Conservation (phyloP, 2,113 vertebrate genomes). For the Tetrao urogallus region DNA sequence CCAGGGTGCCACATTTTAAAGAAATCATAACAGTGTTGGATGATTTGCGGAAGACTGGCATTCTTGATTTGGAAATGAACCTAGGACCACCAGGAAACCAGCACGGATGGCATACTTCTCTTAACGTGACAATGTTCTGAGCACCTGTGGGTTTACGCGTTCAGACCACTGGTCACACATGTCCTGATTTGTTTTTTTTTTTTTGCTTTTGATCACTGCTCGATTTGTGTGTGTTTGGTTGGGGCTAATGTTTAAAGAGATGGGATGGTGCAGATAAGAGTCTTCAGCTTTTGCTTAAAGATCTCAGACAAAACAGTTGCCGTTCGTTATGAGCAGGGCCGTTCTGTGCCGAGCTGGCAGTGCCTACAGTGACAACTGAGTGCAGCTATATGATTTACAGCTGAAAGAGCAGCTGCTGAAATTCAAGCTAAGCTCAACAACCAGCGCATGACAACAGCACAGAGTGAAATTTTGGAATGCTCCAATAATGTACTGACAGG, state of each 20-base stretch:
- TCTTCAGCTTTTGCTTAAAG: not conserved
- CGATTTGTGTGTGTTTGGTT: not conserved
- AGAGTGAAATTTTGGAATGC: not conserved
- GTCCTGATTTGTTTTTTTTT: not conserved
- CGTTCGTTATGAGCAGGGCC: not conserved
- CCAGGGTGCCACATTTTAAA: not conserved
- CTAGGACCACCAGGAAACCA: not conserved
- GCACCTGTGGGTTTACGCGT: not conserved
- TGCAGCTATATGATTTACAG: slow-evolving; percentile 15
- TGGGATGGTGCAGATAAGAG: not conserved
- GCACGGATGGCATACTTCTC: not conserved
- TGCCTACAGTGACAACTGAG: not conserved
- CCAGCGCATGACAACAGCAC: not conserved
- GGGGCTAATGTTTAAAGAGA: not conserved
- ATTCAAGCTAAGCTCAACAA: not conserved
- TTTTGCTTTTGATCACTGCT: not conserved
- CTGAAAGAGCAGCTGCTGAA: slow-evolving; percentile 26
- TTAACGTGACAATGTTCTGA: not conserved
- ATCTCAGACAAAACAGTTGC: not conserved
- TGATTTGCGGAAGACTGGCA: not conserved
- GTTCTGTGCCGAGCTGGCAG: rapidly evolving
- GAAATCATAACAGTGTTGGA: not conserved
- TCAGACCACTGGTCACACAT: not conserved
- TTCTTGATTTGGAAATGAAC: not conserved
- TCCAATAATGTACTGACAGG: not conserved